A percentile compares a stretch with the other conserved stretches of the same genome.
Evolutionary conservation across 1,140 invertebrate genomes (phyloP).

Genomic region (Heterodera carotae): DNA sequence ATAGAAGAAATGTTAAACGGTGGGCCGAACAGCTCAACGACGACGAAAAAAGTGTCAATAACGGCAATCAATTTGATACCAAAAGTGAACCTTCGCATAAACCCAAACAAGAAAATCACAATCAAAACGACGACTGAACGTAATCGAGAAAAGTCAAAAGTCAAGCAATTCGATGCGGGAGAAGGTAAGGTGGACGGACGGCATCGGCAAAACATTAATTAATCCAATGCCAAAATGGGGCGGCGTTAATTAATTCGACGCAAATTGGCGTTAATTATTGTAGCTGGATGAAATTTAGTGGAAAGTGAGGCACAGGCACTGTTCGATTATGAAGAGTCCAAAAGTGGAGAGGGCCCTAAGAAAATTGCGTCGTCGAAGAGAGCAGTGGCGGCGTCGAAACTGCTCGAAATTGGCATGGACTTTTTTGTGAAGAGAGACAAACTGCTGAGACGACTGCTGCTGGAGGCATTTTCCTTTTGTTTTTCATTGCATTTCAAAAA

Average conservation of each 20-base stretch:
- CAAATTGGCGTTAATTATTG: too few species aligned
- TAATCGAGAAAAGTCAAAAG: conserved; percentile 64
- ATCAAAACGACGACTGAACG: conserved; percentile 70
- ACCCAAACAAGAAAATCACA: conserved; percentile 65
- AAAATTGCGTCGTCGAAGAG: not conserved
- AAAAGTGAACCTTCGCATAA: not conserved
- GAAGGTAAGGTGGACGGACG: too few species aligned
- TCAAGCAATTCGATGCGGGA: not conserved
- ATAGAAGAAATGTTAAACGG: not conserved
- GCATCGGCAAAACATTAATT: too few species aligned
- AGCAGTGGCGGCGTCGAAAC: not conserved
- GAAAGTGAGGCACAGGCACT: not conserved
- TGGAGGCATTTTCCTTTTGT: not conserved
- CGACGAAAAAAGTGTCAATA: not conserved
- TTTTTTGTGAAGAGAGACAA: not conserved
- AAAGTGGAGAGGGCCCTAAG: not conserved
- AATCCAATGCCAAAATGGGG: too few species aligned
- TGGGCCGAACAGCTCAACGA: not conserved
- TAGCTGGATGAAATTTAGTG: not conserved
- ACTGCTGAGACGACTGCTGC: not conserved
- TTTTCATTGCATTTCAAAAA: too few species aligned
- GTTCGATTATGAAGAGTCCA: not conserved
- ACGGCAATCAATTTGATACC: not conserved
- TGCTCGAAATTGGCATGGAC: not conserved
- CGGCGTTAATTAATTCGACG: too few species aligned